Base-by-base conservation (phyloP, 2,888 invertebrate species). In the Tipula confusa region DNA sequence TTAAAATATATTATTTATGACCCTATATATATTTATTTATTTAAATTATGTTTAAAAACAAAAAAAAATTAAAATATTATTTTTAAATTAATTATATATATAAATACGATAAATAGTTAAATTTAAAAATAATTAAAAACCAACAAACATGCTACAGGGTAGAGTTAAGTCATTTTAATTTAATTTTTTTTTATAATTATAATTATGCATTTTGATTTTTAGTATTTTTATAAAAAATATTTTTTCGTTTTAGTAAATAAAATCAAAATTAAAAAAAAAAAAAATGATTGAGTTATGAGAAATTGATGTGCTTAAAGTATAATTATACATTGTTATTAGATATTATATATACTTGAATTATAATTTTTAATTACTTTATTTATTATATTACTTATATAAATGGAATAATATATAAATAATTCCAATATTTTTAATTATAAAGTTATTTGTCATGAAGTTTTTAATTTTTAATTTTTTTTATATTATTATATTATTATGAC, bases 81-180 rank as follows among this genome's bases (percentile, higher is more conserved):
- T 80, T 80, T 15, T 29, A 80, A 80, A 80, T 29, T 29, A 80
- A 29, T 31, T 29, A 29, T n/a, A n/a, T n/a, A n/a, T n/a, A n/a
- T n/a, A n/a, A n/a, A n/a, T 29, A 80, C 31, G 31, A 80, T 29
- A 80, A n/a, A 80, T 80, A 80, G 31, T 80, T 80, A 80, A 80
- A 80, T 29, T 80, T 29, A 80, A 80, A 80, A 29, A 80, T 29
- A 80, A 80, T 29, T 4, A 80, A n/a, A 80, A 29, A 80, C 7
- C 29, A 80, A 80, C 29, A 79, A 80, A 80, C 29, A 29, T 80
- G 29, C 80, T 80, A 80, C 80, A 80, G 80, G 80, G 80, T 80
- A 80, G 80, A 80, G 80, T 80, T 80, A 29, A 29, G 80, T 29
- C 29, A 80, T 80, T 29, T 29, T 80, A 29, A 3, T 18, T 80